phyloP scores from a whole-genome alignment of 2,113 vertebrate species.

The Stigmatopora nigra region DNA sequence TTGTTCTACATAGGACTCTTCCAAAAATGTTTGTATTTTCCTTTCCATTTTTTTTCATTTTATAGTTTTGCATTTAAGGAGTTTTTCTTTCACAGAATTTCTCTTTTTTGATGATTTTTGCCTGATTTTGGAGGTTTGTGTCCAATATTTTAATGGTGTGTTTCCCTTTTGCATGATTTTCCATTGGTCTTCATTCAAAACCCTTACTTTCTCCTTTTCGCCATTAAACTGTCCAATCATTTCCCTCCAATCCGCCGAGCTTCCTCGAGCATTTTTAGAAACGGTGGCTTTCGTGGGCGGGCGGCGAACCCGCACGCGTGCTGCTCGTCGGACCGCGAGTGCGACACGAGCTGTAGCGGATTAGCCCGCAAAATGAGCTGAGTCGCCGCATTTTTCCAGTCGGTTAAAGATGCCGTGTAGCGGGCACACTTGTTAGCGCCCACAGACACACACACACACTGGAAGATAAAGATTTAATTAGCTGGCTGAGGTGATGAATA shows the following conservation, averaged over 20 bases:
- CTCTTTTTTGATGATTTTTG: no score
- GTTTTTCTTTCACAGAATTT: no score
- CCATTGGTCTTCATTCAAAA: no score
- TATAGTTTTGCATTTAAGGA: no score
- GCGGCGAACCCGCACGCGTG: neutral
- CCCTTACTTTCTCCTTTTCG: no score
- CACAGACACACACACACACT: neutral
- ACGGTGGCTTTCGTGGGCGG: neutral
- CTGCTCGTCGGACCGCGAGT: constrained; percentile 27
- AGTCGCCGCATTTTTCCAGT: constrained; percentile 55
- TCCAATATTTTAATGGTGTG: no score
- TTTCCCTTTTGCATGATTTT: no score
- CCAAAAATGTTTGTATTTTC: no score
- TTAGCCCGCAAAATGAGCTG: constrained; percentile 46
- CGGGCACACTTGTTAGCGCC: neutral
- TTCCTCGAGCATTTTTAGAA: neutral
- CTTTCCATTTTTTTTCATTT: no score
- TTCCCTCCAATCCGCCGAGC: neutral
- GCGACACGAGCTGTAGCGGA: constrained; percentile 39
- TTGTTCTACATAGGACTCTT: no score
- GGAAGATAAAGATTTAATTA: constrained; percentile 70
- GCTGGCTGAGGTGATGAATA: constrained; percentile 62
- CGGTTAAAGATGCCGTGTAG: constrained; percentile 42
- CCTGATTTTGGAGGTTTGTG: no score
- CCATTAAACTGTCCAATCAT: no score